Conservation (phyloP, 2,888 invertebrate species). For the Heteropelma amictum region DNA sequence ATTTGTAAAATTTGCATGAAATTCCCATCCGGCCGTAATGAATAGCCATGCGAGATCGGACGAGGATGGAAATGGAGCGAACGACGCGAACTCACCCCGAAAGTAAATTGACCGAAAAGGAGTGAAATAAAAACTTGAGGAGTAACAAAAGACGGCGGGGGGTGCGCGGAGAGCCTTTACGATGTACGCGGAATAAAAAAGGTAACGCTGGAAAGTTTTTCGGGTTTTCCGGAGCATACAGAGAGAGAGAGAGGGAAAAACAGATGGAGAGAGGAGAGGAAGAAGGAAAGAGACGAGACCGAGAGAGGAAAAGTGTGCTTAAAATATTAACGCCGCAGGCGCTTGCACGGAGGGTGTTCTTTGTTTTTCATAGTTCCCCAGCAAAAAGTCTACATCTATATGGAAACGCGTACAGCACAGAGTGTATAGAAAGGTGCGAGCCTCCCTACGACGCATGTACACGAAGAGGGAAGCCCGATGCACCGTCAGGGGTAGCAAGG, state of each 20-base stretch:
- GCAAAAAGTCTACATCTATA: conserved; percentile 38
- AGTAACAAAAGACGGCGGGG: conserved; percentile 6
- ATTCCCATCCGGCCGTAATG: too few species aligned
- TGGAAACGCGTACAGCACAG: too few species aligned
- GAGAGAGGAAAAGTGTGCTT: conserved; percentile 76
- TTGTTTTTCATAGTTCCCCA: conserved; percentile 73
- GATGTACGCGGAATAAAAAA: background rate
- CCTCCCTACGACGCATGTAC: conserved; percentile 10
- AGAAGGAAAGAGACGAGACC: conserved; percentile 58
- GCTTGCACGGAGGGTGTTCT: conserved; percentile 70
- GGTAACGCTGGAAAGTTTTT: background rate
- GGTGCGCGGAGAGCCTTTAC: conserved; percentile 10
- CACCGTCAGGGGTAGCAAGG: conserved; percentile 31
- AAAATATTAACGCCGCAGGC: conserved; percentile 78
- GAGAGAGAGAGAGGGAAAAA: conserved; percentile 19
- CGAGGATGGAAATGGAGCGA: too few species aligned
- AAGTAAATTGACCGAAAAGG: background rate
- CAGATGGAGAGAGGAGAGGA: conserved; percentile 11
- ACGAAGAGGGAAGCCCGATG: conserved; percentile 31
- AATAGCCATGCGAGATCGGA: too few species aligned
- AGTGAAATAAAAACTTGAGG: background rate
- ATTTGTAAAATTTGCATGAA: too few species aligned
- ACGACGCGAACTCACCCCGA: too few species aligned
- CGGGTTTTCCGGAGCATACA: conserved; percentile 7
- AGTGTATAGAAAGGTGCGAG: conserved; percentile 17